Conservation (phyloP, 2,797 vertebrate species). For the Enteromius trimaculatus region DNA sequence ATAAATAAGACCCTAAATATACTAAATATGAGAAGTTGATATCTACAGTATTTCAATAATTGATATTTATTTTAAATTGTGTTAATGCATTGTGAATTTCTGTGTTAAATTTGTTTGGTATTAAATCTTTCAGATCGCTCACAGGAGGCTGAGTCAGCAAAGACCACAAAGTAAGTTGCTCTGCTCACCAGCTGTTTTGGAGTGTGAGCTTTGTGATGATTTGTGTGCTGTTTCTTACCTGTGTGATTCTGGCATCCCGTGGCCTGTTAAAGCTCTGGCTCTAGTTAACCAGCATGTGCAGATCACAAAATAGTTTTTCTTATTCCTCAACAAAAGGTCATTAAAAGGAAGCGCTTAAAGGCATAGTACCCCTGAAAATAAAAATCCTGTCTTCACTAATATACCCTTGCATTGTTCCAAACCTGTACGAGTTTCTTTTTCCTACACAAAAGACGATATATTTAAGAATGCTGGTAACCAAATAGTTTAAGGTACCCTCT, state of each 20-base stretch:
- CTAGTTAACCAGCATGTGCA: not conserved
- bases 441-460: not conserved
- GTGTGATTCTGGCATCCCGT: not conserved
- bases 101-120: not conserved
- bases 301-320: not conserved
- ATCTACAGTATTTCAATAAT: no score
- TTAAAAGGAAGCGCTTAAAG: not conserved
- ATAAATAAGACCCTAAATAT: not conserved
- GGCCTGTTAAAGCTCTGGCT: not conserved
- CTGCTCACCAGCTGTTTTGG: not conserved
- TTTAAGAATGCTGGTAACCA: not conserved
- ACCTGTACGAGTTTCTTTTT: not conserved
- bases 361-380: not conserved
- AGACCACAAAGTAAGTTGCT: constrained; percentile 34
- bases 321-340: not conserved
- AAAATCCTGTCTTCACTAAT: not conserved
- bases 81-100: no score
- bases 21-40: not conserved
- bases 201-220: not conserved
- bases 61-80: not conserved
- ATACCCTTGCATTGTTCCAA: not conserved
- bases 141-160: constrained; percentile 7
- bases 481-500: not conserved
- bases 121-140: constrained; percentile 16
- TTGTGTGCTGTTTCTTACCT: not conserved